These are phyloP conservation scores for Labeo catla DNA, from an alignment of 2,113 vertebrate species.

Conservation along the genomic window DNA sequence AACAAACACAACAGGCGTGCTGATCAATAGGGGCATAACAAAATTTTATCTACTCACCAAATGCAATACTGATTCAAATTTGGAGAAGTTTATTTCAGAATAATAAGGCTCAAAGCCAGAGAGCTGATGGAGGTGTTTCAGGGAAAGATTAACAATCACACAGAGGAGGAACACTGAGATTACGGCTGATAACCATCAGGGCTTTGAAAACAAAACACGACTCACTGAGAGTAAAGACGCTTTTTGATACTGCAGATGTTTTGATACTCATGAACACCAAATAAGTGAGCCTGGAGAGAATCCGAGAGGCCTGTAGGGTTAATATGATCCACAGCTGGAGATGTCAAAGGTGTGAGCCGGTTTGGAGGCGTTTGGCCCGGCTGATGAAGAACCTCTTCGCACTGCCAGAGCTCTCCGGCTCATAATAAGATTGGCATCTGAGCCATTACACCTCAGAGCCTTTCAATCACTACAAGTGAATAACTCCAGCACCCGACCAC, in stretches of 20 bases:
- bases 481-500: neutral
- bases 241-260: neutral
- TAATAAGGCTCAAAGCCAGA: neutral
- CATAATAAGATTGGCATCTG: conserved; percentile 17
- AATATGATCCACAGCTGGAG: conserved; percentile 4
- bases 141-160: conserved; percentile 9
- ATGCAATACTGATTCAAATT: neutral
- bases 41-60: neutral
- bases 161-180: neutral
- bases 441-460: neutral
- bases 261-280: neutral
- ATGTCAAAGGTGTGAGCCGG: neutral
- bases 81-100: neutral
- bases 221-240: neutral
- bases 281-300: neutral
- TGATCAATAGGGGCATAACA: neutral
- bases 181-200: conserved; percentile 10
- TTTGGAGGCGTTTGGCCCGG: neutral
- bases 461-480: conserved; percentile 8
- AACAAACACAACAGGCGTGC: too few relatives aligned
- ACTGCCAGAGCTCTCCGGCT: neutral
- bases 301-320: neutral
- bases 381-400: neutral
- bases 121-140: neutral
- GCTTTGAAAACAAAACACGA: neutral